These are phyloP conservation scores for Pteronura brasiliensis DNA, from an alignment of 2,113 vertebrate genomes.

Conservation along the genomic window DNA sequence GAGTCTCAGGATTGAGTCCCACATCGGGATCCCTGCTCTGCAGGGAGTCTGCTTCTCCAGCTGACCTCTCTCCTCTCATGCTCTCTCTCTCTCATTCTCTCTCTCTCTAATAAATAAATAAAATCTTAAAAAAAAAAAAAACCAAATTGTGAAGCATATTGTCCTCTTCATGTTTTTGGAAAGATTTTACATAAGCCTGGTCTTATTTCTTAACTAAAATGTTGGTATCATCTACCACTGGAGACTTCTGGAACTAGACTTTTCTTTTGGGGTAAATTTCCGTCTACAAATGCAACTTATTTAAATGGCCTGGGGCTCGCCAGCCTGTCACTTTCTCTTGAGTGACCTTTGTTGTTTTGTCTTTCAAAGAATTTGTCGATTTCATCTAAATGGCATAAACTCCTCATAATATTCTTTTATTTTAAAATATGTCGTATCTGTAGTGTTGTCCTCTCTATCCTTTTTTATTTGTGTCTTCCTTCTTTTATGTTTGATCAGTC, in stretches of 20 bases:
- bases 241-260: background rate
- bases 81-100: no score
- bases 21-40: no score
- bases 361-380: background rate
- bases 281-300: background rate
- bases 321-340: background rate
- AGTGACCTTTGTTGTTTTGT: background rate
- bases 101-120: no score
- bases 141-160: background rate
- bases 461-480: background rate
- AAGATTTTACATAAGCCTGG: background rate
- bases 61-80: no score
- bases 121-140: no score
- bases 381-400: background rate
- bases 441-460: background rate
- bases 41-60: no score
- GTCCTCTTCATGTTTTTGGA: background rate
- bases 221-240: background rate
- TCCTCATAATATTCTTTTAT: background rate
- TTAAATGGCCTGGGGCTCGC: background rate
- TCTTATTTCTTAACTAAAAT: background rate
- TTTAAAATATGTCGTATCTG: background rate
- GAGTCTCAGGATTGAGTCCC: no score
- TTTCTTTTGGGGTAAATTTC: background rate
- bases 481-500: background rate